These are phyloP conservation scores for Lasioglossum albipes DNA, from an alignment of 1,140 invertebrate genomes.

Conservation along the genomic window DNA sequence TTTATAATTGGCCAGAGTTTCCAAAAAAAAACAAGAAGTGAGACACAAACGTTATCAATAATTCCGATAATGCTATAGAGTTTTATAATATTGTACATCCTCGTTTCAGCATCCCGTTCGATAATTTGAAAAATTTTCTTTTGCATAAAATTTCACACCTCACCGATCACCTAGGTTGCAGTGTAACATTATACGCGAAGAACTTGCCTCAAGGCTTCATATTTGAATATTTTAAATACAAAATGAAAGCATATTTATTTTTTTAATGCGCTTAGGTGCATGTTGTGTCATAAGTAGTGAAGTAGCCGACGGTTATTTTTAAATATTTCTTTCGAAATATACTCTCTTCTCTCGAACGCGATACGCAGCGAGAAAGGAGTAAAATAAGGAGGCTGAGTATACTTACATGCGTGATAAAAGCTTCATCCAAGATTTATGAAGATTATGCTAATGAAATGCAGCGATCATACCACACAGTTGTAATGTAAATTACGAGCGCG, in stretches of 20 bases:
- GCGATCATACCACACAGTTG: slow-evolving; percentile 66
- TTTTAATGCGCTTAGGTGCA: background rate
- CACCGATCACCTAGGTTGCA: background rate
- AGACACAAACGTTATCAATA: too few species aligned
- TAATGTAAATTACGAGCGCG: slow-evolving; percentile 62
- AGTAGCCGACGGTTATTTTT: background rate
- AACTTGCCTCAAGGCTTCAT: background rate
- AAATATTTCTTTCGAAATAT: background rate
- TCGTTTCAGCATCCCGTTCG: too few species aligned
- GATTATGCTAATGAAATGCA: slow-evolving; percentile 75
- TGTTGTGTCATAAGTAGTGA: background rate
- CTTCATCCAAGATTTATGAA: slow-evolving; percentile 71
- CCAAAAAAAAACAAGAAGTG: too few species aligned
- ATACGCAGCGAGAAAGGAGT: background rate
- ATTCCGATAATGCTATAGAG: too few species aligned
- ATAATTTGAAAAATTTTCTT: too few species aligned
- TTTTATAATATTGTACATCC: too few species aligned
- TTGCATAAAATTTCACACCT: too few species aligned
- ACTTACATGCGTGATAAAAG: slow-evolving; percentile 67
- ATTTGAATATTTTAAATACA: background rate
- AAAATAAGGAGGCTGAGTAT: background rate
- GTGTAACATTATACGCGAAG: background rate
- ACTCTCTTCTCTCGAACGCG: background rate
- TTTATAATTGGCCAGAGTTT: too few species aligned
- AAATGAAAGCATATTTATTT: background rate